Conservation (phyloP, 1,140 invertebrate species). For the Ephestia elutella region DNA sequence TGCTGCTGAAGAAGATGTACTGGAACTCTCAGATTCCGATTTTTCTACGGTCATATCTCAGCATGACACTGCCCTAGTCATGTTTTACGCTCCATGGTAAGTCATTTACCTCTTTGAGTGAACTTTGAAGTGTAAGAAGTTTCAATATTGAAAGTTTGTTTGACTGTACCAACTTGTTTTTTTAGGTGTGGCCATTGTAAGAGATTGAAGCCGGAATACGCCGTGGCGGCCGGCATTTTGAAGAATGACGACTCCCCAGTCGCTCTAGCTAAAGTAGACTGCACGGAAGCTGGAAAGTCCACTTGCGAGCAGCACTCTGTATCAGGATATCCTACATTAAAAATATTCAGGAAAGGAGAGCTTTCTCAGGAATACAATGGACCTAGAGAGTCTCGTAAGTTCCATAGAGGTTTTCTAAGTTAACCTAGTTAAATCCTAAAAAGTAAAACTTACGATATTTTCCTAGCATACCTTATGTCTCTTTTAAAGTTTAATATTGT, state of each 20-base stretch:
- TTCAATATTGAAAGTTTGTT: not conserved
- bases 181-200: conserved; percentile 89
- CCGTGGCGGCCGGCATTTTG: conserved; percentile 91
- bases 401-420: conserved; percentile 14
- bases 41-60: conserved; percentile 84
- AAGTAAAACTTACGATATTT: not conserved
- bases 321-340: conserved; percentile 96
- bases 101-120: conserved; percentile 43
- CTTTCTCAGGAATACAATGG: conserved; percentile 95
- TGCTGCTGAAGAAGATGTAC: conserved; percentile 85
- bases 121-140: conserved; percentile 2
- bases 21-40: conserved; percentile 90
- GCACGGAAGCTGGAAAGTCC: conserved; percentile 94
- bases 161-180: conserved; percentile 1
- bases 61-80: conserved; percentile 93
- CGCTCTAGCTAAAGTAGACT: conserved; percentile 95
- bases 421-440: not conserved
- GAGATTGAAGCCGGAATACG: conserved; percentile 96
- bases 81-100: conserved; percentile 99
- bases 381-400: conserved; percentile 90
- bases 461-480: too few species aligned
- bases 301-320: conserved; percentile 93
- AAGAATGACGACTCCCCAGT: conserved; percentile 93
- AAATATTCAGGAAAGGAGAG: conserved; percentile 96
- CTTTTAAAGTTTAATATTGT: too few species aligned